Evolutionary conservation across 2,113 vertebrate genomes (phyloP), one percentile per base, ranked within the genome.

Genomic region (Mesitornis unicolor): DNA sequence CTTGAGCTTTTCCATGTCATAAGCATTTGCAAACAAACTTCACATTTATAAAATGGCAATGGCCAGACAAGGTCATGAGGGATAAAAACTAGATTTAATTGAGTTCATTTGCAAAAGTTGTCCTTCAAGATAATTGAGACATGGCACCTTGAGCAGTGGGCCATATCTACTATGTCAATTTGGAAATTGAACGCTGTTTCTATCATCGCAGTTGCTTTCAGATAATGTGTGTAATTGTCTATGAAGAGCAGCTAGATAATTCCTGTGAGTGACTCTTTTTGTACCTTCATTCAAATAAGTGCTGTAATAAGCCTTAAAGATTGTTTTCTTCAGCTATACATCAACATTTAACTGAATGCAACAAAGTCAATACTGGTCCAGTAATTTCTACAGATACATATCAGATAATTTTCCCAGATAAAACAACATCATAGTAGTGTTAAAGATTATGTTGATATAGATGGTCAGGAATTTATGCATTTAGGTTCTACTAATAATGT

Each of bases 141-240:
- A 90, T 19, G 28, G 19, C 26, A 76, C 50, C 71, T 65, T 75
- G 94, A 96, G 78, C 92, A 97, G 36, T 79, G 42, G 95, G 75
- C 80, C 84, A 64, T 95, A 92, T 89, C 92, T 95, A 29, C 87
- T 51, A 40, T 45, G 20, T 94, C 89, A 92, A 35, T 95, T 95
- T 97, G 87, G 81, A 96, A 97, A 96, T 81, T 59, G 60, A 96
- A 94, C 75, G 76, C 35, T 93, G 65, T 86, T 93, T 93, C 60
- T 79, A 65, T n/a, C n/a, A n/a, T 87, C 78, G 90, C 21, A 19
- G 68, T 93, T 96, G 74, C 79, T 96, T 96, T 97, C 89, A 96
- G 92, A 92, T 96, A 97, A 97, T 96, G 81, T 95, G 95, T 86
- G 92, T 91, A 98, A 95, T 97, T 97, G 93, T 86, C 94, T 98